Base-by-base conservation (phyloP, 2,797 vertebrate species). In the Vespertilio murinus region DNA sequence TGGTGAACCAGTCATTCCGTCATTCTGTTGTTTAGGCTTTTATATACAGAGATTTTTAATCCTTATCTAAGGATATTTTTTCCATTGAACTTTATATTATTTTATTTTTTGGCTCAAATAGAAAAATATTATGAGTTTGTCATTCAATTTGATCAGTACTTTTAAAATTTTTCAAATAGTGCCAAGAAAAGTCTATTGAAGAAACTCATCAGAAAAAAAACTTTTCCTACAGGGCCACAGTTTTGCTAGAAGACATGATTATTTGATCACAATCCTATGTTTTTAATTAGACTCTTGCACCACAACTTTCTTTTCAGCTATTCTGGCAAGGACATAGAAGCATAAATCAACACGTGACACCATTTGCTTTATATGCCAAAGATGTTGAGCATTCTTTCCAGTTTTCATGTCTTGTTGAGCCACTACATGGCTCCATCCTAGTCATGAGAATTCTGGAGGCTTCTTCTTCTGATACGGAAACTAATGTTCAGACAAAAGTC, bases 281-380 rank as follows among this genome's bases (percentile, higher is more conserved):
- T 90, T 91, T 94, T 69, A 82, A 80, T 91, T n/a, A 95, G 73
- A 93, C 77, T 49, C 11, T 30, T 79, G 85, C 16, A 38, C 11
- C 38, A 79, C 16, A 74, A 49, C 54, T 82, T 71, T 74, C 40
- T 70, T 91, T 79, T 83, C 54, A 89, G 59, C 13, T 94, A 49
- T 52, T 33, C 23, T 49, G 47, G 33, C 73, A 59, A 59, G 35
- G 22, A 1, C 40, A 93, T 14, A 77, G 54, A 78, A 30, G 35
- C 42, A 70, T 40, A 49, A 47, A 87, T 52, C 45, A 87, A 78
- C 9, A 40, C 23, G 65, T 8, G 28, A 59, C 49, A 49, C 13
- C 8, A 30, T 52, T 87, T 95, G 28, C 20, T 88, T 88, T 71
- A 65, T 54, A 77, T 64, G 73, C 38, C 85, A 35, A 78, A 78